Conservation (phyloP, 2,113 vertebrate species). For the Halichoerus grypus region DNA sequence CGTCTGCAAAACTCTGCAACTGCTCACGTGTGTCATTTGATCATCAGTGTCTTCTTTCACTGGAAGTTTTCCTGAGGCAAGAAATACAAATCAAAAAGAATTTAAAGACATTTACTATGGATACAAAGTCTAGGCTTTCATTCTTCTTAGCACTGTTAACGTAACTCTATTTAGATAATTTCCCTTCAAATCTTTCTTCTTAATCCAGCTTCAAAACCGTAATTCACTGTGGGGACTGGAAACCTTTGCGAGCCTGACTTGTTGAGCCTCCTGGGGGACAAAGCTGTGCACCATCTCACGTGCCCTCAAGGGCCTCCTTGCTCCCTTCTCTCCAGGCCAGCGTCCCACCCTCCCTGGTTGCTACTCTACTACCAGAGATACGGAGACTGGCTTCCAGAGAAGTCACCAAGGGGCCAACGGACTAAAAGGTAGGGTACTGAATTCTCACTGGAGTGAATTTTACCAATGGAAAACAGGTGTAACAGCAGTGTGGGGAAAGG, state of each 20-base stretch:
- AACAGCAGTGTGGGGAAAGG: neutral
- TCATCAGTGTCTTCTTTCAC: neutral
- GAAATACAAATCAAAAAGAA: constrained; percentile 50
- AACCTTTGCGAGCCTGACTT: neutral
- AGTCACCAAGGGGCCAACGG: neutral
- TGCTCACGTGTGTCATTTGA: neutral
- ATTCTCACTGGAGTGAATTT: neutral
- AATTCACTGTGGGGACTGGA: neutral
- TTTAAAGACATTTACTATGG: neutral
- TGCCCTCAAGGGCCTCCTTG: neutral
- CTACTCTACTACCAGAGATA: neutral
- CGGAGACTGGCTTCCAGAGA: neutral
- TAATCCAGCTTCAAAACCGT: constrained; percentile 8
- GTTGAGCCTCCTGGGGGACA: neutral
- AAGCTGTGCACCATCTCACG: neutral
- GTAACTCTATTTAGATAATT: constrained; percentile 34
- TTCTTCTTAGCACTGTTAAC: neutral
- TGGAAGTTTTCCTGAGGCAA: constrained; percentile 45
- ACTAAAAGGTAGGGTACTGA: neutral
- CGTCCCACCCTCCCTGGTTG: too few species aligned
- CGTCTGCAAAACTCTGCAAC: neutral
- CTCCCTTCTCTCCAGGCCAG: neutral
- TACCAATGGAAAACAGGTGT: neutral
- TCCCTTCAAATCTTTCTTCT: constrained; percentile 29
- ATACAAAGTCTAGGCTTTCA: constrained; percentile 36